These are phyloP conservation scores for Odocoileus virginianus DNA, from an alignment of 2,113 vertebrate genomes.

Conservation along the genomic window DNA sequence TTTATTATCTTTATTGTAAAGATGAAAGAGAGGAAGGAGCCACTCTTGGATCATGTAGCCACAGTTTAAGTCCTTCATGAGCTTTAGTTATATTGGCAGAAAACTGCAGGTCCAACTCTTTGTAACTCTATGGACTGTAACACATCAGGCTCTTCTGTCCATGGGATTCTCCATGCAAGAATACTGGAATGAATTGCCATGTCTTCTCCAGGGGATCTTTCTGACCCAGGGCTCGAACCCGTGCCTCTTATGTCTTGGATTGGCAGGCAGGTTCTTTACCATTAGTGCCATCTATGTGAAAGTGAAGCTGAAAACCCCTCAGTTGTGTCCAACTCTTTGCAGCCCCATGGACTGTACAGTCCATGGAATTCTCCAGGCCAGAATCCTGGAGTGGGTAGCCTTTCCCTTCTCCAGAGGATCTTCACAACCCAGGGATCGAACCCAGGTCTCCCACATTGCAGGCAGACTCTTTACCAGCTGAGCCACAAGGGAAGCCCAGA, in stretches of 20 bases:
- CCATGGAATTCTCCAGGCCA: not conserved
- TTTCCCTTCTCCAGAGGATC: not conserved
- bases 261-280: not conserved
- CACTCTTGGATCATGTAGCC: not conserved
- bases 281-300: not conserved
- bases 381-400: not conserved
- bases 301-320: not conserved
- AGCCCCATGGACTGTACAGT: not conserved
- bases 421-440: not conserved
- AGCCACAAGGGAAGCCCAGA: not conserved
- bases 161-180: not conserved
- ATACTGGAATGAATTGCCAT: not conserved
- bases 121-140: not conserved
- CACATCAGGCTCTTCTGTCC: not conserved
- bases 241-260: not conserved
- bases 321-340: not conserved
- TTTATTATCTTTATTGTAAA: slow-evolving; percentile 8
- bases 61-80: not conserved
- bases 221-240: not conserved
- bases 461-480: not conserved
- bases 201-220: not conserved
- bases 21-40: not conserved
- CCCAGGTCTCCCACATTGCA: not conserved
- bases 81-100: not conserved
- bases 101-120: not conserved